These are phyloP conservation scores for Helarctos malayanus DNA, from an alignment of 2,797 vertebrate species.

Conservation along the genomic window DNA sequence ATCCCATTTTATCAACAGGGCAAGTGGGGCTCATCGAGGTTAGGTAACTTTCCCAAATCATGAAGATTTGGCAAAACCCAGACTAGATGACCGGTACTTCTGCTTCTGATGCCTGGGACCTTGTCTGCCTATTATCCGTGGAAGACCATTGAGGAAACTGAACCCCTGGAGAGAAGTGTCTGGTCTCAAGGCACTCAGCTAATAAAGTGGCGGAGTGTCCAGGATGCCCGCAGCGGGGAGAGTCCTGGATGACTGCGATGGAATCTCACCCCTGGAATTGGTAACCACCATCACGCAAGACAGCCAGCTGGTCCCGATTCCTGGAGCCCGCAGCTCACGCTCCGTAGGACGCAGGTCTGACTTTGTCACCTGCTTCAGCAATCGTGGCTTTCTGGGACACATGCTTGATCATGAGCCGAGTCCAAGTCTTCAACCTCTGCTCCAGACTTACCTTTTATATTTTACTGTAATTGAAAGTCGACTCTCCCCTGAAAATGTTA, in stretches of 20 bases:
- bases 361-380: neutral
- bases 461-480: neutral
- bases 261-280: neutral
- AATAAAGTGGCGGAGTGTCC: neutral
- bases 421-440: neutral
- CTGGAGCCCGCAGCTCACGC: accelerated
- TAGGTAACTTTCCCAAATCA: neutral
- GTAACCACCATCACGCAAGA: neutral
- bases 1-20: neutral
- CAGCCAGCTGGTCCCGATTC: accelerated
- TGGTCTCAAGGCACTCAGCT: neutral
- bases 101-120: neutral
- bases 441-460: neutral
- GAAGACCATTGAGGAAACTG: neutral
- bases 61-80: neutral
- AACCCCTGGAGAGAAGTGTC: neutral
- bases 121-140: neutral
- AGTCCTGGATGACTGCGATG: neutral
- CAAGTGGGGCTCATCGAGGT: neutral
- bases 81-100: neutral
- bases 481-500: neutral
- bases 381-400: neutral
- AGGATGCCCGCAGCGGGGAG: neutral
- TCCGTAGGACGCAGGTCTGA: accelerated
- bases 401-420: accelerated